Evolutionary conservation across 2,797 vertebrate species (phyloP).

Genomic region (Naso thynnoides): DNA sequence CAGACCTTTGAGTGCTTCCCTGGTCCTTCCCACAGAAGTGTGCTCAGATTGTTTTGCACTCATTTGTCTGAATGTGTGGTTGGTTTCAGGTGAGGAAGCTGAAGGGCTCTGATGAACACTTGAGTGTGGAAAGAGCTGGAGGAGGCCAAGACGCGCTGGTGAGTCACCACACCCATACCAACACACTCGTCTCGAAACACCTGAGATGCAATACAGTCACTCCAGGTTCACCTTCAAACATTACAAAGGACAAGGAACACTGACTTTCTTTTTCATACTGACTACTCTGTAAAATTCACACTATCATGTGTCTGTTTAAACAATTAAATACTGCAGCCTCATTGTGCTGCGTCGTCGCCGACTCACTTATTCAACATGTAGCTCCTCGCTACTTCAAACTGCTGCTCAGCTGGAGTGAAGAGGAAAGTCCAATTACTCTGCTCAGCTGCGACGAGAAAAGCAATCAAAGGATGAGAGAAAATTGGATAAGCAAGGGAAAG

Average conservation of each 20-base stretch:
- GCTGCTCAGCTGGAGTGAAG: conserved; percentile 60
- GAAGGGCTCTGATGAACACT: conserved; percentile 83
- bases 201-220: not conserved
- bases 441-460: conserved; percentile 55
- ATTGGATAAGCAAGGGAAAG: conserved; percentile 44
- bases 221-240: conserved; percentile 8
- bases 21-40: not conserved
- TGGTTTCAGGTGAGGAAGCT: conserved; percentile 78
- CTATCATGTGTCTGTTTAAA: conserved; percentile 40
- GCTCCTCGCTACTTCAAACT: conserved; percentile 42
- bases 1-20: not conserved
- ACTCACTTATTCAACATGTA: conserved; percentile 41
- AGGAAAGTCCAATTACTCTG: conserved; percentile 59
- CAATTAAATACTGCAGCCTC: conserved; percentile 40
- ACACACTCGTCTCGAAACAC: not conserved
- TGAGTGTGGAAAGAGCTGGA: conserved; percentile 78
- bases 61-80: conserved; percentile 15
- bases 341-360: conserved; percentile 34
- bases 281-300: not conserved
- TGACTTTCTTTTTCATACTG: not conserved
- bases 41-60: not conserved
- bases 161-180: conserved; percentile 45
- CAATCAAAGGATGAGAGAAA: conserved; percentile 58
- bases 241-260: not conserved
- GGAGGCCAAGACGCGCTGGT: conserved; percentile 80